Conservation (phyloP, 2,797 vertebrate species). For the Gouania willdenowi region DNA sequence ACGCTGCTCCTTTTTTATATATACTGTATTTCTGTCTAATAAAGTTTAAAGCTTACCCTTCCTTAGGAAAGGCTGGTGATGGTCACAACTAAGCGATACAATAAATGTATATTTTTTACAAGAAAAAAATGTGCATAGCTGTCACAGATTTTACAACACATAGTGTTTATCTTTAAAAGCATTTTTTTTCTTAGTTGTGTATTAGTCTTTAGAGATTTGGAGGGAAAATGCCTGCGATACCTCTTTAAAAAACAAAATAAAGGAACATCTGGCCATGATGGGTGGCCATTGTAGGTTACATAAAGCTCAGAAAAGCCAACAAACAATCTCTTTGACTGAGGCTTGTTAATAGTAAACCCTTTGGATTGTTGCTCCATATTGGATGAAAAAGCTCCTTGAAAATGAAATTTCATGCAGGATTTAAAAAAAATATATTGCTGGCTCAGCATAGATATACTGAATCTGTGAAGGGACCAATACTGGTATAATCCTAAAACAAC, state of each 20-base stretch:
- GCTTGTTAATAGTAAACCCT: conserved; percentile 42
- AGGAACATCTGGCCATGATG: conserved; percentile 68
- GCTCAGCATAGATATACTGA: conserved; percentile 25
- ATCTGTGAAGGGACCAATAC: conserved; percentile 34
- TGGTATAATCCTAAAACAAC: conserved; percentile 44
- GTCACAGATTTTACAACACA: too few relatives aligned
- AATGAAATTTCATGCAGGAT: conserved; percentile 66
- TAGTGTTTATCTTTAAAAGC: too few relatives aligned
- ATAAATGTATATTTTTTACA: too few relatives aligned
- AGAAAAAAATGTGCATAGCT: too few relatives aligned
- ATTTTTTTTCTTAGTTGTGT: conserved; percentile 68
- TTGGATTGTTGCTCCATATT: conserved; percentile 44
- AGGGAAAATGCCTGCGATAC: conserved; percentile 47
- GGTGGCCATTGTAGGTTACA: conserved; percentile 61
- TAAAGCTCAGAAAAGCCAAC: conserved; percentile 50
- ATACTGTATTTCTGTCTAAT: too few relatives aligned
- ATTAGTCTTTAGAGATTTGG: conserved; percentile 56
- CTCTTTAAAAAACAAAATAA: conserved; percentile 60
- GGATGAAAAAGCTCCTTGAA: conserved; percentile 62
- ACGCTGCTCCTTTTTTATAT: too few relatives aligned
- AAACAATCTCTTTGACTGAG: conserved; percentile 42
- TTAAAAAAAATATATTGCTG: conserved; percentile 48
- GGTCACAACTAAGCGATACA: too few relatives aligned
- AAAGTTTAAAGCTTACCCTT: too few relatives aligned
- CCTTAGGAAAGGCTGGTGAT: too few relatives aligned